A percentile compares a stretch with the other conserved stretches of the same genome.
phyloP scores from a whole-genome alignment of 2,888 invertebrate genomes.

The Physocephala rufipes region DNA sequence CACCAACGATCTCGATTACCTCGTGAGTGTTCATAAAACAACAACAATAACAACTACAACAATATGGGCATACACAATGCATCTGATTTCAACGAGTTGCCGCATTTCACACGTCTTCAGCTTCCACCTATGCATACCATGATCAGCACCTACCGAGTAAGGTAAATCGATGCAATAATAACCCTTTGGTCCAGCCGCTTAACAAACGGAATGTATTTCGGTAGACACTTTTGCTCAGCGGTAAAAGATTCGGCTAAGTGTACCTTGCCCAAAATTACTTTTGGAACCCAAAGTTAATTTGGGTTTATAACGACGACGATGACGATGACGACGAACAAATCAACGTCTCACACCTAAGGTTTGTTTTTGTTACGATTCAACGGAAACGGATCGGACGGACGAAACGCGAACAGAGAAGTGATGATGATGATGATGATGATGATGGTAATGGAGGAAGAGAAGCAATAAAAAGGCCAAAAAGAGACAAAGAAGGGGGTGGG shows the following conservation, averaged over 20 bases:
- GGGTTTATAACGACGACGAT: slow-evolving; percentile 36
- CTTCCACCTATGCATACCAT: slow-evolving; percentile 17
- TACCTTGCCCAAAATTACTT: slow-evolving; percentile 30
- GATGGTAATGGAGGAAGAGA: not conserved
- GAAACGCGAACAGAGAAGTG: not conserved
- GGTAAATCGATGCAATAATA: slow-evolving; percentile 6
- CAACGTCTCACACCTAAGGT: slow-evolving; percentile 36
- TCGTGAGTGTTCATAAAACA: not conserved
- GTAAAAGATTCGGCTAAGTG: slow-evolving; percentile 2
- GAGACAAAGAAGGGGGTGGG: not conserved
- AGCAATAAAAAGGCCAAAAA: not conserved
- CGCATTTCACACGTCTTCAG: slow-evolving; percentile 41
- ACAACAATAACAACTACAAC: slow-evolving; percentile 27
- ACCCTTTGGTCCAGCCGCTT: slow-evolving; percentile 18
- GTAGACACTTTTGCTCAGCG: not conserved
- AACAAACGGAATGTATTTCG: slow-evolving; percentile 10
- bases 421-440: slow-evolving; percentile 10
- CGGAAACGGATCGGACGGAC: slow-evolving; percentile 1
- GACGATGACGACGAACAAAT: slow-evolving; percentile 33
- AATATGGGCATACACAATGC: slow-evolving; percentile 28
- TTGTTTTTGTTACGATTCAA: slow-evolving; percentile 16
- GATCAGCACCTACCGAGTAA: not conserved
- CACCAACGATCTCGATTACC: slow-evolving; percentile 33
- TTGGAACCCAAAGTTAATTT: slow-evolving; percentile 37
- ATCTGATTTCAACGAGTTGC: slow-evolving; percentile 34